Base-by-base conservation (phyloP, 1,140 invertebrate genomes). In the Dufourea novaeangliae region DNA sequence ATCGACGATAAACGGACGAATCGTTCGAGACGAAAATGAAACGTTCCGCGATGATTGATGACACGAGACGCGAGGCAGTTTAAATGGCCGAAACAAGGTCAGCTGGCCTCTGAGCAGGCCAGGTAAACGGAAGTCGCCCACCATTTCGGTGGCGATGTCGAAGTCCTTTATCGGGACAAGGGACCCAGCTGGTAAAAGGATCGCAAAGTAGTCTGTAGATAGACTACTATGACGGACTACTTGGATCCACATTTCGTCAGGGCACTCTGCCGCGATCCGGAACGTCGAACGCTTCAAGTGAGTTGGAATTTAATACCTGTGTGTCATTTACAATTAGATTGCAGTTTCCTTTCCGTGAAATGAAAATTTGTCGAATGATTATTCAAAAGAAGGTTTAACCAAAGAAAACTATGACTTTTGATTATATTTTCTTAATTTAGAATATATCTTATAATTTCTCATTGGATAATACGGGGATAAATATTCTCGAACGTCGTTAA, bases 221-320 rank as follows among this genome's bases (percentile, higher is more conserved):
- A 61, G 87, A 84, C 87, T 88, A 90, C 88, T 91, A 93, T 92
- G 92, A 92, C 91, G 88, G 91, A 92, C 82, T 92, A 94, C 88
- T 93, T 94, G 91, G 94, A 95, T 88, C 93, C 94, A 66, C 94
- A 94, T 89, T 95, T 95, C 85, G 90, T 95, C 61, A 93, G 94
- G 80, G 94, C 94, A 74, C 92, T 95, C 32, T 93, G 93, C 84
- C 94, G 94, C 73, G 94, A 94, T 86, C 94, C 95, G 62, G 93
- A 94, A 79, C 92, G 93, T 84, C 92, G 95, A 57, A 94, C 93
- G 67, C 92, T 95, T 85, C 93, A 94, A 90, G 94, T 94, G 83
- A 92, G 89, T 78, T 77, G 25, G 61, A 20, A 4, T 46, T 44
- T n/a, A n/a, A n/a, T n/a, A n/a, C n/a, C 17, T 20, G 17, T 46